Evolutionary conservation across 2,888 invertebrate species (phyloP).

Genomic region (Clivina fossor): DNA sequence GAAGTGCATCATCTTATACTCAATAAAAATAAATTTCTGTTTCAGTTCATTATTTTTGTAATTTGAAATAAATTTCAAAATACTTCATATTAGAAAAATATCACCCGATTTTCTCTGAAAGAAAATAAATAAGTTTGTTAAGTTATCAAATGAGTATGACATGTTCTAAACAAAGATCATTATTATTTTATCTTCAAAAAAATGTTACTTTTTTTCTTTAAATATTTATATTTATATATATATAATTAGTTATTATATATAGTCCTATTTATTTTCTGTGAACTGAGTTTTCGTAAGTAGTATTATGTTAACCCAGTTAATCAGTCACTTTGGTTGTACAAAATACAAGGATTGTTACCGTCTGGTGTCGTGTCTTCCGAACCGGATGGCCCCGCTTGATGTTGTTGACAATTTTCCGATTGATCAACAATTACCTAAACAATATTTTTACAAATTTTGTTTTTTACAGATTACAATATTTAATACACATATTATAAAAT

Average conservation of each 20-base stretch:
- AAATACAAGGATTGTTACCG: conserved; percentile 25
- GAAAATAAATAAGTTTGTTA: conserved; percentile 3
- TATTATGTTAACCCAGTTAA: not conserved
- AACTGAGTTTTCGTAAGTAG: conserved; percentile 9
- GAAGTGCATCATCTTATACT: too few relatives aligned
- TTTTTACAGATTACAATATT: too few relatives aligned
- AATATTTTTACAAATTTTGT: not conserved
- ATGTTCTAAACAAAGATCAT: conserved; percentile 19
- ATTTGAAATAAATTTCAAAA: not conserved
- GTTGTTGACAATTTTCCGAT: conserved; percentile 14
- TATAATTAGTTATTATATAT: not conserved
- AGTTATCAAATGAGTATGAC: conserved; percentile 16
- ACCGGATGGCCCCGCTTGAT: conserved; percentile 17
- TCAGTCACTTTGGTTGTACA: conserved; percentile 33
- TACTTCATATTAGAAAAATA: too few relatives aligned
- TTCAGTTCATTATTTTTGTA: too few relatives aligned
- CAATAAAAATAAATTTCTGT: too few relatives aligned
- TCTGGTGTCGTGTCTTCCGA: conserved; percentile 29
- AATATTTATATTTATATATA: not conserved
- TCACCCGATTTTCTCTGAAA: too few relatives aligned
- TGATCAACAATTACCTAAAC: conserved; percentile 25
- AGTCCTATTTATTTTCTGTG: not conserved
- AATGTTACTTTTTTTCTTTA: not conserved
- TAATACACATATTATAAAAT: too few relatives aligned
- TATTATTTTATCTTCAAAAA: not conserved